Conservation (phyloP, 2,888 invertebrate species). For the Fragum fragum region DNA sequence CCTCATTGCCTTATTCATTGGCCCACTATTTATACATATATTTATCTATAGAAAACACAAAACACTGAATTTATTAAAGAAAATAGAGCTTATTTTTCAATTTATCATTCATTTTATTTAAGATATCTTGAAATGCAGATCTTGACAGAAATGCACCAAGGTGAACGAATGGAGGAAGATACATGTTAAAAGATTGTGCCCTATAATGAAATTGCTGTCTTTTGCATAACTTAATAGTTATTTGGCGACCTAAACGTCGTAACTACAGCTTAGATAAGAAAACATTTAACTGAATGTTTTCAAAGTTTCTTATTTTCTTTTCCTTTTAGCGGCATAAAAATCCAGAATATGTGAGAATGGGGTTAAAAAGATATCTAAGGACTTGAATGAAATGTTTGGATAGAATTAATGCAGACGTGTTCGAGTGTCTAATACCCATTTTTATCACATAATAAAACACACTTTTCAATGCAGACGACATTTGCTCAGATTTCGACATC, state of each 20-base stretch:
- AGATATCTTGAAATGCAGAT: background rate
- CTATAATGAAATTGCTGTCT: too few relatives aligned
- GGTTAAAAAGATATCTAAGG: background rate
- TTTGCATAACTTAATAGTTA: too few relatives aligned
- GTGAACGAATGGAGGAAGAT: too few relatives aligned
- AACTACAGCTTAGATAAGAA: too few relatives aligned
- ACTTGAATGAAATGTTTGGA: background rate
- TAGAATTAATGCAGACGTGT: background rate
- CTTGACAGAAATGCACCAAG: too few relatives aligned
- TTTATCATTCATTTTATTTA: background rate
- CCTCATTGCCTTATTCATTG: background rate
- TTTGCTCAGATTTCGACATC: conserved; percentile 10
- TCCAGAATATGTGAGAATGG: too few relatives aligned
- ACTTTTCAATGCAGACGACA: conserved; percentile 10
- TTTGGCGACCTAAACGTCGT: too few relatives aligned
- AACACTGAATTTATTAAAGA: background rate
- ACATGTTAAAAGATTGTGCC: too few relatives aligned
- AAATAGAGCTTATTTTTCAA: background rate
- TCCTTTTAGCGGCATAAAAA: too few relatives aligned
- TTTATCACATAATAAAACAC: background rate
- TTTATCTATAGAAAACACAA: background rate
- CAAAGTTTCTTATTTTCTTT: too few relatives aligned
- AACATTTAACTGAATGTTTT: too few relatives aligned
- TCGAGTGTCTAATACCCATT: background rate
- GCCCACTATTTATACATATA: background rate